phyloP scores from a whole-genome alignment of 2,888 invertebrate genomes.

The Adelognathus sp. region DNA sequence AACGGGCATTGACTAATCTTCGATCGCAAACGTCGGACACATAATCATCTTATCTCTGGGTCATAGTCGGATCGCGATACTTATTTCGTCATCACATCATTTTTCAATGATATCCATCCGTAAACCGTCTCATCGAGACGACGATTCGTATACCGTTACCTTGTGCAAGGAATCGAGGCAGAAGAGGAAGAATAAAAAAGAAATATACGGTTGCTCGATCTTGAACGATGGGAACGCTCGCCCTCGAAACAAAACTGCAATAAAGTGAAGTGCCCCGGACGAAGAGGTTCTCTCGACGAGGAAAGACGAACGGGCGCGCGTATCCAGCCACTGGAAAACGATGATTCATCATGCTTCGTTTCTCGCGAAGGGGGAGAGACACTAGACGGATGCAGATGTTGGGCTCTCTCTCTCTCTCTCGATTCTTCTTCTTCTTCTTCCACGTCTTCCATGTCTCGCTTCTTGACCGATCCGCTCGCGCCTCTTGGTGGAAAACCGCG shows the following conservation, averaged over 20 bases:
- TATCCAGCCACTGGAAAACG: constrained; percentile 57
- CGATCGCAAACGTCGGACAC: not conserved
- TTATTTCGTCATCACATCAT: not conserved
- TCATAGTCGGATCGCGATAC: not conserved
- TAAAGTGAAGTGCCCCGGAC: constrained; percentile 54
- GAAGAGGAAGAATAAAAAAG: constrained; percentile 3
- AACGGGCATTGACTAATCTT: not conserved
- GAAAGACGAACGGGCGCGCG: constrained; percentile 37
- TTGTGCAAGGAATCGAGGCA: not conserved
- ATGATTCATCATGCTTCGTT: constrained; percentile 67
- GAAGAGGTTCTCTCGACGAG: constrained; percentile 25
- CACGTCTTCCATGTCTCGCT: no score
- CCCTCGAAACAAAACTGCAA: constrained; percentile 44
- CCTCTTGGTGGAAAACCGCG: constrained; percentile 39
- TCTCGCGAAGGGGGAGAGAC: constrained; percentile 62
- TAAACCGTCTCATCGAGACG: not conserved
- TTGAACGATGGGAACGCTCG: constrained; percentile 50
- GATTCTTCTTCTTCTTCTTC: constrained; percentile 32
- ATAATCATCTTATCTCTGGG: constrained; percentile 2
- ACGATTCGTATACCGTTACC: not conserved
- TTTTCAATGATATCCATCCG: not conserved
- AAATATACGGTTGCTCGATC: not conserved
- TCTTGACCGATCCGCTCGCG: constrained; percentile 49
- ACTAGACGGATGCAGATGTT: constrained; percentile 54
- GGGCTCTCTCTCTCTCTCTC: constrained; percentile 59